A percentile compares a stretch with the other conserved stretches of the same genome.
Evolutionary conservation across 2,113 vertebrate species (phyloP).

Genomic region (Zosterops pallidus): DNA sequence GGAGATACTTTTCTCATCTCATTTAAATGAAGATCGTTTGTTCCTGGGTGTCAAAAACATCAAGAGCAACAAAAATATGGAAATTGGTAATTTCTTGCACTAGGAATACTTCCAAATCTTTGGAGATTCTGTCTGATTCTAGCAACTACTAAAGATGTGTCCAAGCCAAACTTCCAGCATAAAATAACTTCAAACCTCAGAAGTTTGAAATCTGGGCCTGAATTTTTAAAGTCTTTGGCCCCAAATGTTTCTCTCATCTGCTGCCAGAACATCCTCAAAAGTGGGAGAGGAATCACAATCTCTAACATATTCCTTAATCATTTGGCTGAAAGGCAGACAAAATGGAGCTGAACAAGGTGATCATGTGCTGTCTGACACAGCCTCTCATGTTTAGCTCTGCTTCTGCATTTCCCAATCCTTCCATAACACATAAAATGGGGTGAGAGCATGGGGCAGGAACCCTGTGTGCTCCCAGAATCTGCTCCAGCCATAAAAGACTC

Average conservation of each 20-base stretch:
- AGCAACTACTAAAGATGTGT: not conserved
- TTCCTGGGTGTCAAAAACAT: conserved; percentile 68
- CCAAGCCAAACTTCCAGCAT: conserved; percentile 3
- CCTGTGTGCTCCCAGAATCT: not conserved
- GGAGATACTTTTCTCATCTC: conserved; percentile 72
- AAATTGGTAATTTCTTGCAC: conserved; percentile 43
- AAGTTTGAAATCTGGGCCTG: not conserved
- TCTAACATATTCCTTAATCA: not conserved
- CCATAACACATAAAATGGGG: not conserved
- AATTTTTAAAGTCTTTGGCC: not conserved
- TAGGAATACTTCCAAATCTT: conserved; percentile 49
- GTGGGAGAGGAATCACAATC: not conserved
- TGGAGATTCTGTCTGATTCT: conserved; percentile 28
- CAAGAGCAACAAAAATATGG: conserved; percentile 65
- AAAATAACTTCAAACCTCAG: not conserved
- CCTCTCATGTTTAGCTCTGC: not conserved
- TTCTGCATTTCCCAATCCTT: not conserved
- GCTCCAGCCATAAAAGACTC: not conserved
- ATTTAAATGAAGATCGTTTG: conserved; percentile 78
- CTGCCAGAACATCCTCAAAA: not conserved
- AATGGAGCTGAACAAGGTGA: not conserved
- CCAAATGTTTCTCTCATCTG: not conserved
- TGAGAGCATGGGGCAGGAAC: not conserved
- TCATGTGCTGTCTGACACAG: not conserved
- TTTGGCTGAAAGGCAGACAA: not conserved